Evolutionary conservation across 1,140 invertebrate species (phyloP), one percentile per base, ranked within the genome.

Genomic region (Gryon sp.): DNA sequence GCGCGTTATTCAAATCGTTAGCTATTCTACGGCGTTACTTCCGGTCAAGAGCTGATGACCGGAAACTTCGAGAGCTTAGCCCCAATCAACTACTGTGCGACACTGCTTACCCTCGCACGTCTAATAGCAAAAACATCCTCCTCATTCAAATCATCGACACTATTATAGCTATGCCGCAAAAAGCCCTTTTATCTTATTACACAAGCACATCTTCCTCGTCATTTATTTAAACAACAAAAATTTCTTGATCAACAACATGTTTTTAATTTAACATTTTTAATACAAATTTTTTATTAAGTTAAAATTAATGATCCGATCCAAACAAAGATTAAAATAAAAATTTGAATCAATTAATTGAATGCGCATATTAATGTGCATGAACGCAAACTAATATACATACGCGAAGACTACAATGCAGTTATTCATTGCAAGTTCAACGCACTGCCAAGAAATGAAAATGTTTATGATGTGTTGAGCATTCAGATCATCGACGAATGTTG

Each of bases 1-100:
- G 32, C 22, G 66, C 76, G 76, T 76, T 75, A 59, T 77, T 60
- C 59, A 66, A 75, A 76, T 82, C 76, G 82, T 86, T 87, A 84
- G 78, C 80, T 86, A 87, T 88, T 88, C 86, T 63, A 76, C 46
- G 32, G n/a, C 53, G 62, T 52, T 66, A 78, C 78, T 88, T 87
- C 86, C 86, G 79, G 78, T 76, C 76, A 46, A 28, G n/a, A n/a
- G 26, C 55, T 73, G 65, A 68, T 52, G 66, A 74, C 79, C 79
- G 85, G 83, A 85, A 80, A 69, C 68, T 43, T 20, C 15, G 15
- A 38, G 52, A 59, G 50, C 53, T 72, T 60, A 68, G 32, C 34
- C 14, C 22, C 3, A 4, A 72, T 30, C 32, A 68, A 62, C 18
- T 28, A 48, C 62, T 32, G 45, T 26, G 53, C 24, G 53, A 68